Evolutionary conservation across 2,113 vertebrate species (phyloP), one percentile per base, ranked within the genome.

Genomic region (Struthidea cinerea): DNA sequence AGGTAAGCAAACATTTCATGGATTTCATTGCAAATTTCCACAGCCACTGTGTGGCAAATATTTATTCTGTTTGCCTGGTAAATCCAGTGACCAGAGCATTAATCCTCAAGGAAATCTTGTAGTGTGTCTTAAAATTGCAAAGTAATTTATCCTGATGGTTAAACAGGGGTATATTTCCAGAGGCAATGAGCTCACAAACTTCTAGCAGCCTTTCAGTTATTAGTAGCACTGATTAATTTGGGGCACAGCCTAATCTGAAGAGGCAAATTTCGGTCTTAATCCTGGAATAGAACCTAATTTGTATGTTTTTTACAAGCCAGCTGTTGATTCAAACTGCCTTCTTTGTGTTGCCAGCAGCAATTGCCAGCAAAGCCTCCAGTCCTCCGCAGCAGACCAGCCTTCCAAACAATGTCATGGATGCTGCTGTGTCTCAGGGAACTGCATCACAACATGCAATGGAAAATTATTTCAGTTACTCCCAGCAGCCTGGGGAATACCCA

Each of bases 401-500:
- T 78, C 89, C 98, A 10, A 93, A 92, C 96, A 93, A 47, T 52
- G n/a, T 98, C 4, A 44, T 98, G 89, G 98, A 99, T 55, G 98
- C 94, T 26, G 70, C 98, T 6, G 87, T 94, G 91, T 97, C 99
- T 96, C 99, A 99, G 98, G 98, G 97, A 92, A 80, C 95, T 16
- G 70, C 98, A 20, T 61, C 98, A 18, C 98, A 98, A 10, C 99
- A 98, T 47, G 93, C 95, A 24, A 52, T 98, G 27, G 99, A 99
- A 70, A 97, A 96, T 85, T 97, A 98, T 42, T 89, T 98, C 13
- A 96, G 97, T 76, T 99, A 99, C 88, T 97, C 98, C 55, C 98
- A 98, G 5, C 97, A 99, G 57, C 99, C 98, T 47, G 98, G 98
- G 91, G 98, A 98, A 13, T 98, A 97, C 76, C 37, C 97, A n/a